A percentile compares a stretch with the other conserved stretches of the same genome.
These are phyloP conservation scores for Hyaena hyaena DNA, from an alignment of 2,113 vertebrate species.

Conservation along the genomic window DNA sequence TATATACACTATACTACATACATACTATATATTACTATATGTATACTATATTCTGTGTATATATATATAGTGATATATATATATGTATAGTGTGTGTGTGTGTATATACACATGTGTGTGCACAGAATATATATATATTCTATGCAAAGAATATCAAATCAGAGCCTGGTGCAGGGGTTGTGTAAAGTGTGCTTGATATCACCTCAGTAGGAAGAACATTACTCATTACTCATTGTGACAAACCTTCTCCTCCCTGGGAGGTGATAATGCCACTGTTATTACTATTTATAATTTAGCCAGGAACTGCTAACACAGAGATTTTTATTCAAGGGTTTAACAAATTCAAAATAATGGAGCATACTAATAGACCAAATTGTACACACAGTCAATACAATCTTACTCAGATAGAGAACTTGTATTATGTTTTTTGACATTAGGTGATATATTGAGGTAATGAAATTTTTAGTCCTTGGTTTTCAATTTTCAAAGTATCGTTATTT, in stretches of 20 bases:
- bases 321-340: slow-evolving; percentile 61
- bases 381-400: background rate
- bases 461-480: slow-evolving; percentile 38
- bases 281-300: slow-evolving; percentile 60
- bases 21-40: no score
- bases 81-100: no score
- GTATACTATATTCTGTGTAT: no score
- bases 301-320: slow-evolving; percentile 48
- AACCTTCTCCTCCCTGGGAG: slow-evolving; percentile 31
- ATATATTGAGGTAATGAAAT: slow-evolving; percentile 46
- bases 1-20: no score
- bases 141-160: background rate
- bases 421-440: background rate
- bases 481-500: slow-evolving; percentile 54
- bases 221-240: slow-evolving; percentile 57
- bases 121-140: background rate
- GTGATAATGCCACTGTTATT: slow-evolving; percentile 59
- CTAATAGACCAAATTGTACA: slow-evolving; percentile 33
- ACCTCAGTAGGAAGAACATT: background rate
- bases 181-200: background rate
- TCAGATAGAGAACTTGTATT: background rate
- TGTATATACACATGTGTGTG: no score
- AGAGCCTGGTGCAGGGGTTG: background rate
- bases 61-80: no score
- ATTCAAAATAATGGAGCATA: slow-evolving; percentile 52